A percentile compares a stretch with the other conserved stretches of the same genome.
These are phyloP conservation scores for Dysidea cf. avara DNA, from an alignment of 37 sponge, comb jelly and placozoan genomes.

Conservation along the genomic window DNA sequence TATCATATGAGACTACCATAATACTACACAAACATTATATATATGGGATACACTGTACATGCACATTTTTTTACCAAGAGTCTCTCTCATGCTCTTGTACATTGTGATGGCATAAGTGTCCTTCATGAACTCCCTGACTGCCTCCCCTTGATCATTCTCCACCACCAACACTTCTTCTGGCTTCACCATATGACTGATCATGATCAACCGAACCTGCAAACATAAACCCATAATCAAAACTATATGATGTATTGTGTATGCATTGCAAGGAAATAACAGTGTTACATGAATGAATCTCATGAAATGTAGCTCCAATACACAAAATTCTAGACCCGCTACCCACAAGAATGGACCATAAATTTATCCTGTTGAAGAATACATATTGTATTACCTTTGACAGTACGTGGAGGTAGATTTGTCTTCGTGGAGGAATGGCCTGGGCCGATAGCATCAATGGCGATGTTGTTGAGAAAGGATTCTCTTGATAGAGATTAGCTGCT, in stretches of 20 bases:
- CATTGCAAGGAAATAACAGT: not conserved
- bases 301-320: not conserved
- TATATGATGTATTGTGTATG: not conserved
- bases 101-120: conserved; percentile 99
- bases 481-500: conserved; percentile 89
- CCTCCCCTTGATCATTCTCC: conserved; percentile 99
- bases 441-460: conserved; percentile 38
- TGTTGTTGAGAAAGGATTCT: conserved; percentile 78
- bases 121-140: conserved; percentile 98
- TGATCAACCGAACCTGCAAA: conserved; percentile 85
- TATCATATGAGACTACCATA: too few relatives aligned
- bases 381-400: conserved; percentile 46
- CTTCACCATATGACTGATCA: conserved; percentile 97
- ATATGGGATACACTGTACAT: too few relatives aligned
- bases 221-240: too few relatives aligned
- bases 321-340: not conserved
- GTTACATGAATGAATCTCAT: not conserved
- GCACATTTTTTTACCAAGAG: conserved; percentile 63
- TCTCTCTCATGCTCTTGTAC: conserved; percentile 99
- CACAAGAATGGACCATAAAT: not conserved
- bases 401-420: conserved; percentile 83
- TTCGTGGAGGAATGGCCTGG: conserved; percentile 58
- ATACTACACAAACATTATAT: too few relatives aligned
- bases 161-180: conserved; percentile 99
- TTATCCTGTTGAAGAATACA: not conserved